Percentiles rank a stretch among this genome's conserved stretches.
Conservation (phyloP, 2,113 vertebrate species). For the Hystrix cristata region DNA sequence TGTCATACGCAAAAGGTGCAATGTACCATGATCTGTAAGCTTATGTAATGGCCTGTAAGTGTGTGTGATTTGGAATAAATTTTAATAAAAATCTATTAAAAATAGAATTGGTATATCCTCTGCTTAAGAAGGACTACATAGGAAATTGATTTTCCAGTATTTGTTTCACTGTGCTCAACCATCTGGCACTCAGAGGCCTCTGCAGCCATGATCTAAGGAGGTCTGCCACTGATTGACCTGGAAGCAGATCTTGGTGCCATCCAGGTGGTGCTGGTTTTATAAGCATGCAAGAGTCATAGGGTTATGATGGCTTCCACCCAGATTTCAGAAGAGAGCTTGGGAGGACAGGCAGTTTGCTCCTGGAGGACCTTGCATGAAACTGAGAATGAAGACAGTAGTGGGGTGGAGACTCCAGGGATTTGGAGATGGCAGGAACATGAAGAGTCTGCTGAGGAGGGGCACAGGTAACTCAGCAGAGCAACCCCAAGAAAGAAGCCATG, state of each 20-base stretch:
- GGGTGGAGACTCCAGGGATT: neutral
- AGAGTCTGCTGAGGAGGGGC: neutral
- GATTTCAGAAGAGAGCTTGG: neutral
- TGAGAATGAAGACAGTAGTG: neutral
- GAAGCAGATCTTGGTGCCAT: neutral
- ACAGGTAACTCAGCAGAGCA: neutral
- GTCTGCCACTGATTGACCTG: neutral
- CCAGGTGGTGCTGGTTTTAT: neutral
- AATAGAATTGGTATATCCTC: neutral
- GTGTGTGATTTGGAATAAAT: no score
- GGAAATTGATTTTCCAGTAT: neutral
- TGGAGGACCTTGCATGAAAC: neutral
- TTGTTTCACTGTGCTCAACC: neutral
- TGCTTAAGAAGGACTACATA: neutral
- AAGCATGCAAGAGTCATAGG: neutral
- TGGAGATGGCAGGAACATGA: neutral
- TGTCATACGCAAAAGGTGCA: no score
- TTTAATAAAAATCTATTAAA: no score
- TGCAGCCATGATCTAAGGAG: neutral
- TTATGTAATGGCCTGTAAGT: no score
- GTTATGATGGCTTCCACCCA: neutral
- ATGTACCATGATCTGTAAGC: no score
- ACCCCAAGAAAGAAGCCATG: neutral
- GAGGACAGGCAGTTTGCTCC: neutral
- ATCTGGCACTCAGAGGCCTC: neutral